Evolutionary conservation across 2,113 vertebrate species (phyloP), one percentile per base, ranked within the genome.

Genomic region (Prolemur simus): DNA sequence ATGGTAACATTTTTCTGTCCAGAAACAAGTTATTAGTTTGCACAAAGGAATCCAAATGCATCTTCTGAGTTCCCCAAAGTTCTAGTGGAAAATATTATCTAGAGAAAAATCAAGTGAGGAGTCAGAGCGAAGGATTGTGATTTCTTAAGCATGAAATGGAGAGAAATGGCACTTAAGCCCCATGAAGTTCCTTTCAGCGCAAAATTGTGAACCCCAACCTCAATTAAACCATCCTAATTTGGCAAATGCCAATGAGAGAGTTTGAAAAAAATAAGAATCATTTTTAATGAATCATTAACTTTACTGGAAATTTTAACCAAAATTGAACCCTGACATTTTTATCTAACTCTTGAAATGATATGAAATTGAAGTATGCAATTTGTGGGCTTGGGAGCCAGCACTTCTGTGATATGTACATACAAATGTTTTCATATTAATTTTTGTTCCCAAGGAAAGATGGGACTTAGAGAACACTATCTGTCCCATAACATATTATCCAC

Each of bases 11-110:
- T 97, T 98, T 98, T 97, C 97, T 96, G 66, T 97, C 98, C 97
- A 98, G 98, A 98, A 98, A 98, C 96, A 98, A 98, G 98, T 98
- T 97, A 98, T 98, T 98, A 98, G 91, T 97, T 98, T 98, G 97
- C 97, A 98, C 96, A 93, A 98, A 97, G 91, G 95, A 96, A 98
- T 98, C 92, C 95, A 97, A 97, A 81, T 97, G 83, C 96, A 98
- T 98, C 96, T 98, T 98, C 95, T 97, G 71, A 25, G 45, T 74
- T 97, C 95, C 95, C 97, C 84, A 82, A 93, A 96, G 98, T 97
- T 96, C 97, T 92, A 56, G 84, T 94, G 91, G 97, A 91, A 97
- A 97, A 85, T 89, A 76, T 94, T 84, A 91, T 42, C 83, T 85
- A 87, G 94, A 98, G 95, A 89, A 73, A 91, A 95, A 52, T 94